Evolutionary conservation across 2,888 invertebrate genomes (phyloP), one percentile per base, ranked within the genome.

Genomic region (Vandiemenella viatica): DNA sequence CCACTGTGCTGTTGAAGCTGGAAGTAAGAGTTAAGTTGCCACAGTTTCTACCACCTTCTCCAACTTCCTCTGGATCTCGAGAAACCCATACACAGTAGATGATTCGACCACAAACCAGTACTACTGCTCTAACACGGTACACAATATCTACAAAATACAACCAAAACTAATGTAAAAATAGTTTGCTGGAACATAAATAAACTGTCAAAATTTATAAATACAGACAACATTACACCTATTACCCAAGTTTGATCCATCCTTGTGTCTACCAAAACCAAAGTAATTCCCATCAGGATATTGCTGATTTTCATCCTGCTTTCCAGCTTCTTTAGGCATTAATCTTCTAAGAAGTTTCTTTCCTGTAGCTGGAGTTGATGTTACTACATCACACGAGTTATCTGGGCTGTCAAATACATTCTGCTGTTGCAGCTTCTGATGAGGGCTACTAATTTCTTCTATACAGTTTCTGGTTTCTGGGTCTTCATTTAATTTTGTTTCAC

Each of bases 11-110:
- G 52, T 65, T 67, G 44, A 68, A 58, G 55, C 67, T 69, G 43
- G 69, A 67, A 4, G 68, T 68, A 40, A 69, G 57, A 16, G 69
- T 70, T 8, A 68, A 59, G 55, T 66, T 67, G 16, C 62, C 62
- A 21, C 59, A 40, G n/a, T 43, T 55, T 13, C 61, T 53, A 13
- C 61, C 60, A 5, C 63, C 63, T 49, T 66, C 67, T 0, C 55
- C 62, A 1, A 59, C 57, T 46, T 65, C 65, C 48, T 63, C 63
- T 1, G 68, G 67, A 56, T 71, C 69, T 5, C 70, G 63, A 19
- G 77, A 75, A 46, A 79, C 70, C 72, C 79, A 80, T 58, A 79
- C 72, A 62, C 76, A 77, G 50, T 74, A 74, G 20, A 77, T 71
- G 42, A 67, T 61, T n/a, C 67, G 64, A 2, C 75, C 74, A 50